phyloP scores from a whole-genome alignment of 2,888 invertebrate genomes.

The Branchinecta sandiegonensis region DNA sequence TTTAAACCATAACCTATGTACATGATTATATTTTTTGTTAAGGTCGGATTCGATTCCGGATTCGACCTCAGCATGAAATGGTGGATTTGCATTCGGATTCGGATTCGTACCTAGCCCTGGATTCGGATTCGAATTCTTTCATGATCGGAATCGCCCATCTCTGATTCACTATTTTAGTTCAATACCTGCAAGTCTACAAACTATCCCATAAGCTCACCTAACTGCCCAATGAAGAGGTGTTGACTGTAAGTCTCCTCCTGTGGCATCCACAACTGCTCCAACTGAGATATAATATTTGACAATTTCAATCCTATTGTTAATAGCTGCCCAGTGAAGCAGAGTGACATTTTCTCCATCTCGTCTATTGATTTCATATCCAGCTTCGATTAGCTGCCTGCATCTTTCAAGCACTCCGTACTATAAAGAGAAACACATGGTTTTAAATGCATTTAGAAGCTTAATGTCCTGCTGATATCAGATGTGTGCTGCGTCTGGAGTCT shows the following conservation, averaged over 20 bases:
- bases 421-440: conserved; percentile 16
- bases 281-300: conserved; percentile 72
- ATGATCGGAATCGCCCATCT: too few relatives aligned
- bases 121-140: too few relatives aligned
- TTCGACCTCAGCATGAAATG: too few relatives aligned
- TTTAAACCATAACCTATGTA: too few relatives aligned
- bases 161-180: too few relatives aligned
- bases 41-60: too few relatives aligned
- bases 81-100: too few relatives aligned
- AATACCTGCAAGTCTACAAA: too few relatives aligned
- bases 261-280: conserved; percentile 75
- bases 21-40: too few relatives aligned
- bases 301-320: conserved; percentile 88
- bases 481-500: neutral
- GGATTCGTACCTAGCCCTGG: too few relatives aligned
- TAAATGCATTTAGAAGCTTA: neutral
- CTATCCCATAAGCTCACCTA: conserved; percentile 38
- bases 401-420: conserved; percentile 67
- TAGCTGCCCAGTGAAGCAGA: conserved; percentile 96
- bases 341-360: conserved; percentile 91
- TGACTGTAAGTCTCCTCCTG: conserved; percentile 89
- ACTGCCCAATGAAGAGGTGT: conserved; percentile 98
- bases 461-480: conserved; percentile 1
- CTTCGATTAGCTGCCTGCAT: conserved; percentile 61
- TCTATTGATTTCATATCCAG: conserved; percentile 84